phyloP scores from a whole-genome alignment of 2,888 invertebrate species.

The Miltochrista miniata region DNA sequence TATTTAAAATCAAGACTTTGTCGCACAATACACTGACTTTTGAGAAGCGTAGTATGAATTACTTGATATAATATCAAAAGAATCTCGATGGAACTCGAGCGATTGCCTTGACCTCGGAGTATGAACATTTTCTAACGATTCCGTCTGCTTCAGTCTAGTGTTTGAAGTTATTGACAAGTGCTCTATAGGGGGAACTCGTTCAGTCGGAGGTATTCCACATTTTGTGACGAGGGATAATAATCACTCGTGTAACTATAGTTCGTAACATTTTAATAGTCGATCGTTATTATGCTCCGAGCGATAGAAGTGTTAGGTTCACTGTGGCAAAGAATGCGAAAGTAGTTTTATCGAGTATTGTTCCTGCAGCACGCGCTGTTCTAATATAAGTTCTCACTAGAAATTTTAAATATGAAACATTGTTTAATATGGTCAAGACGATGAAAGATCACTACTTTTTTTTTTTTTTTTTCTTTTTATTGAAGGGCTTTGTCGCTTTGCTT shows the following conservation, averaged over 20 bases:
- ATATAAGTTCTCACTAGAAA: too few species aligned
- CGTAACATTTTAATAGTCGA: conserved; percentile 4
- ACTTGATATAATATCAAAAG: conserved; percentile 1
- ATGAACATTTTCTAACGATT: conserved; percentile 19
- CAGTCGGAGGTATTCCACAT: conserved; percentile 1
- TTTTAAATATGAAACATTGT: too few species aligned
- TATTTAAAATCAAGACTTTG: too few species aligned
- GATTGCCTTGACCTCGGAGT: conserved; percentile 28
- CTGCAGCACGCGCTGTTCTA: too few species aligned
- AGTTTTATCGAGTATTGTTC: conserved; percentile 3
- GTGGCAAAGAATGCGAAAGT: conserved; percentile 8
- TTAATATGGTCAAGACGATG: too few species aligned
- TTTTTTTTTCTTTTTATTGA: too few species aligned
- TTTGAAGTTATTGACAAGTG: conserved; percentile 20
- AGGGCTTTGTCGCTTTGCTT: too few species aligned
- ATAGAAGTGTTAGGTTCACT: conserved; percentile 5
- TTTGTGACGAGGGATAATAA: conserved; percentile 4
- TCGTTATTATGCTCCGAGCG: background rate
- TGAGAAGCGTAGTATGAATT: background rate
- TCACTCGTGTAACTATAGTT: background rate
- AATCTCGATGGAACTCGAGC: conserved; percentile 26
- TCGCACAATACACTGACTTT: background rate
- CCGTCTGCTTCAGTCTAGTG: conserved; percentile 9
- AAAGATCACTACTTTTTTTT: too few species aligned
- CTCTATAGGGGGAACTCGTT: conserved; percentile 9